Percentiles rank a stretch among this genome's conserved stretches.
Evolutionary conservation across 1,140 invertebrate genomes (phyloP).

Genomic region (Coenobita brevimanus): DNA sequence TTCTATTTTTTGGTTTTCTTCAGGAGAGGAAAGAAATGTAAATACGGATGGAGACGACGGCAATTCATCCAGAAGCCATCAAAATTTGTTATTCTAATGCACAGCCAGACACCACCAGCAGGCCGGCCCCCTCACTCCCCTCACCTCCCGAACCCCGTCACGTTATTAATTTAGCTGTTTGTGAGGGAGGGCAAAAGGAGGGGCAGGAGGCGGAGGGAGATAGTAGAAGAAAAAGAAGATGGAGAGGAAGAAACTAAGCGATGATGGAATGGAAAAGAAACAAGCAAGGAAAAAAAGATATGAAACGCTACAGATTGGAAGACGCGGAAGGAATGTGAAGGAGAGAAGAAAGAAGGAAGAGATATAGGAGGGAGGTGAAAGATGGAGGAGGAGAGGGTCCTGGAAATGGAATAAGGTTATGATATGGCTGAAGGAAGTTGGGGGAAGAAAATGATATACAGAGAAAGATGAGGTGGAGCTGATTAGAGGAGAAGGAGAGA

Average conservation of each 20-base stretch:
- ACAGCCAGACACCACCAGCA: too few species aligned
- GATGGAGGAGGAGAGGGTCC: neutral
- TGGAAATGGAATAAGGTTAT: neutral
- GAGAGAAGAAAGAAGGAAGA: neutral
- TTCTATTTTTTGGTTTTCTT: too few species aligned
- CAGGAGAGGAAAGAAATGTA: too few species aligned
- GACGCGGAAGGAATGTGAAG: neutral
- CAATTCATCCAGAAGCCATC: too few species aligned
- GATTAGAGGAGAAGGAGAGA: neutral
- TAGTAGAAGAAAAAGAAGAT: neutral
- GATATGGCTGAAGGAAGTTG: neutral
- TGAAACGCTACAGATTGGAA: neutral
- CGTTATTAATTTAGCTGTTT: constrained; percentile 30
- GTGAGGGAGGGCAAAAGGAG: neutral
- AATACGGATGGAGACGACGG: too few species aligned
- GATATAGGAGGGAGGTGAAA: neutral
- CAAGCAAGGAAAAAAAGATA: neutral
- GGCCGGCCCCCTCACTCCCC: too few species aligned
- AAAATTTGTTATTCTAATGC: too few species aligned
- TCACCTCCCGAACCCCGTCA: neutral
- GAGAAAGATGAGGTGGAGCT: neutral
- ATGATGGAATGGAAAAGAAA: neutral
- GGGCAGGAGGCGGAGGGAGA: neutral
- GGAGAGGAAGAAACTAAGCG: neutral
- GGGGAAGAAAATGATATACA: neutral